Evolutionary conservation across 2,888 invertebrate genomes (phyloP).

Genomic region (Cyclophora punctaria): DNA sequence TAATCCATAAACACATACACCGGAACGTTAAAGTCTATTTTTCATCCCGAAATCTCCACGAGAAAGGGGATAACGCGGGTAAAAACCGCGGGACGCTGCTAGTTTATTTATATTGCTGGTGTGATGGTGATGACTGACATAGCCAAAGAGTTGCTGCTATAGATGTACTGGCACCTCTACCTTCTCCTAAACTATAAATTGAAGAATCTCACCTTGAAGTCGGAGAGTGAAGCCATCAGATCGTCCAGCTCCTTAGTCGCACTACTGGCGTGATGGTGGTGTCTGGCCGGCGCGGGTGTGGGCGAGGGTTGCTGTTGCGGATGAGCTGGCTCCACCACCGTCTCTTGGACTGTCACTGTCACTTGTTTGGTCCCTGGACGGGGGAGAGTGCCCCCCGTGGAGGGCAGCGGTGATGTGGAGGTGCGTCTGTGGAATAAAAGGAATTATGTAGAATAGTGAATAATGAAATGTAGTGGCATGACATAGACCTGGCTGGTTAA

Average conservation of each 20-base stretch:
- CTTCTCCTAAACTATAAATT: no score
- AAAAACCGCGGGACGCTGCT: no score
- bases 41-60: no score
- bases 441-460: neutral
- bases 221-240: slow-evolving; percentile 95
- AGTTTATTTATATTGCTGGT: no score
- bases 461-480: no score
- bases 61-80: no score
- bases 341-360: slow-evolving; percentile 72
- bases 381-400: slow-evolving; percentile 51
- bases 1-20: no score
- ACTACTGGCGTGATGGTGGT: slow-evolving; percentile 81
- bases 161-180: no score
- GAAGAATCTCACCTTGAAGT: slow-evolving; percentile 84
- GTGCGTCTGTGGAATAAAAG: slow-evolving; percentile 37
- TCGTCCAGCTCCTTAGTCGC: slow-evolving; percentile 97
- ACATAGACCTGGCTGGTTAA: no score
- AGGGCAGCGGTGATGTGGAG: slow-evolving; percentile 50
- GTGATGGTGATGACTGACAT: no score
- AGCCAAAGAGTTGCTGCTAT: no score
- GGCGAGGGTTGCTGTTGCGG: slow-evolving; percentile 49
- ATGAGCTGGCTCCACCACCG: slow-evolving; percentile 68
- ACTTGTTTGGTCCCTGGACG: slow-evolving; percentile 75
- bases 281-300: slow-evolving; percentile 33
- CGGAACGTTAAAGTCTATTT: no score